Base-by-base conservation (phyloP, 2,888 invertebrate genomes). In the Phragmatobia fuliginosa region DNA sequence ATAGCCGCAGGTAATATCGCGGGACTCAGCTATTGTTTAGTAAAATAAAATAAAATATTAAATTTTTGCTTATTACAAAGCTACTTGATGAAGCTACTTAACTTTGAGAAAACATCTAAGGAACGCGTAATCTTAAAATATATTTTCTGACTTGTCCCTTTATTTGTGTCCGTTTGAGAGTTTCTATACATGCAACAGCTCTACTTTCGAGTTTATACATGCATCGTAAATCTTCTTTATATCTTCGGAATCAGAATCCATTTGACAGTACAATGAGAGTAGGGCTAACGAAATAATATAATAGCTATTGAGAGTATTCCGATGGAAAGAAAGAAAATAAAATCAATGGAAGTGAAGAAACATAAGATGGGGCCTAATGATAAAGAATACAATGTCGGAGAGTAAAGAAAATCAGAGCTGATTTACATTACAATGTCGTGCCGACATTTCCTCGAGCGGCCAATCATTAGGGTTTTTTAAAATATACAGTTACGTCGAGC, bases 381-480 rank as follows among this genome's bases (percentile, higher is more conserved):
- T 79, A 83, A 80, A 79, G 73, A 78, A 77, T 79, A 80, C 77
- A 81, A 80, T 81, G 74, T 83, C 77, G 69, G 70, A 73, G 73
- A 77, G 66, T 75, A 70, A 69, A 75, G 74, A 75, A 80, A 81
- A 82, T 81, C 78, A 75, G 79, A 80, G 75, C 75, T 77, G 77
- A 84, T 86, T 85, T 83, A 76, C 83, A 85, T 85, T 68, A 81
- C 80, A 87, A 86, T 81, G 69, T 66, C 78, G 65, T 66, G 73
- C 63, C 62, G 72, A 69, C 69, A 74, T 81, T 80, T 79, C 52
- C 71, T 62, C 60, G 69, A 79, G 78, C 71, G 61, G 71, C 68
- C 71, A 74, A 82, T 85, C 81, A 85, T 86, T 84, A 80, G 76
- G 75, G 74, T 77, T 84, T 85, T 84, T 80, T 77, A 79, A 82